phyloP scores from a whole-genome alignment of 2,797 vertebrate genomes.

The Urosaurus nigricauda region DNA sequence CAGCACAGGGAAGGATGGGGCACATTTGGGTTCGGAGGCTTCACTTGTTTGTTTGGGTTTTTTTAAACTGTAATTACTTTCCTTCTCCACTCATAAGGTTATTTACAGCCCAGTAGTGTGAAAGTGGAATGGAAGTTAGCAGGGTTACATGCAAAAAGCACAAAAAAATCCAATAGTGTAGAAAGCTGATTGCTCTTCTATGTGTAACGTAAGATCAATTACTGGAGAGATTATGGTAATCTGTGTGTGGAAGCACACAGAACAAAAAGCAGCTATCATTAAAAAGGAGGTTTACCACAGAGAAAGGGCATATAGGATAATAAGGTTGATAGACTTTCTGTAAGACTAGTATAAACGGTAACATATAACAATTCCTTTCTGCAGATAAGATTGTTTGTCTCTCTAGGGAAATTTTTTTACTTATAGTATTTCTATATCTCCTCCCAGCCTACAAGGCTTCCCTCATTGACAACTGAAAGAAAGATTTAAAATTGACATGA shows the following conservation, averaged over 20 bases:
- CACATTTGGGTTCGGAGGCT: neutral
- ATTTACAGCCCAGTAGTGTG: neutral
- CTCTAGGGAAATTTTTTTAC: neutral
- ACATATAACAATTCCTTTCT: neutral
- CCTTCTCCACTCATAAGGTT: neutral
- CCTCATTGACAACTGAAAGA: too few species aligned
- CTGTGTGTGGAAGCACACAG: neutral
- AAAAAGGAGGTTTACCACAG: slow-evolving; percentile 25
- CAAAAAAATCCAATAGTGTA: neutral
- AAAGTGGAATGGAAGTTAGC: neutral
- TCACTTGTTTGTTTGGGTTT: neutral
- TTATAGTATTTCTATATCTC: too few species aligned
- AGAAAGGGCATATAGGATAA: neutral
- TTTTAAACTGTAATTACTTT: too few species aligned
- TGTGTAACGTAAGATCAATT: neutral
- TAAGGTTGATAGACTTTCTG: slow-evolving; percentile 5
- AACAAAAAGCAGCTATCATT: slow-evolving; percentile 46
- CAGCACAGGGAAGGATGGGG: too few species aligned
- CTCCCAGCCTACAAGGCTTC: too few species aligned
- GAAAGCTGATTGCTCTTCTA: neutral
- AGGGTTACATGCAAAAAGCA: neutral
- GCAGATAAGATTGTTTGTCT: neutral
- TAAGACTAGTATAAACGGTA: neutral
- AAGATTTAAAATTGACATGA: too few species aligned
- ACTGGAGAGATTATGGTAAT: neutral